phyloP scores from a whole-genome alignment of 1,140 invertebrate genomes.

The Papilio polyxenes region DNA sequence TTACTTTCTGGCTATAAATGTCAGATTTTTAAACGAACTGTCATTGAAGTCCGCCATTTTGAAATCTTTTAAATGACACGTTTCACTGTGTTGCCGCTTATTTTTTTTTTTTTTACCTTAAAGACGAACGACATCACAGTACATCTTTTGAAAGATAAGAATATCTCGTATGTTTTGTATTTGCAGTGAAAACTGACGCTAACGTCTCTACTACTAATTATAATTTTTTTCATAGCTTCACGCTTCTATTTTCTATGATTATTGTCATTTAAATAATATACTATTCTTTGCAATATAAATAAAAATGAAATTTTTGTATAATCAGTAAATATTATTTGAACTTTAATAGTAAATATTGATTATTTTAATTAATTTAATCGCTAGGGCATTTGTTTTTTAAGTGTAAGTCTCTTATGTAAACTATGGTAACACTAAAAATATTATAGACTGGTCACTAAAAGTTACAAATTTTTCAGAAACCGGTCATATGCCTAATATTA shows the following conservation, averaged over 20 bases:
- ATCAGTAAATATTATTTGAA: conserved; percentile 32
- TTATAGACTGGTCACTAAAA: too few relatives aligned
- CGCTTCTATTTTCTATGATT: conserved; percentile 42
- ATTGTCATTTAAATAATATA: conserved; percentile 32
- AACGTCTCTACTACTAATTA: conserved; percentile 41
- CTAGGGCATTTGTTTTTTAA: not conserved
- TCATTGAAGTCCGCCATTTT: not conserved
- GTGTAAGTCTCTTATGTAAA: conserved; percentile 1
- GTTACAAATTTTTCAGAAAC: too few relatives aligned
- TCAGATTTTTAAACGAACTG: not conserved
- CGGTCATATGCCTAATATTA: not conserved
- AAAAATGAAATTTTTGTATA: conserved; percentile 43
- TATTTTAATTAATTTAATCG: not conserved
- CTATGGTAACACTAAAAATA: not conserved
- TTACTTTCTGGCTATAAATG: not conserved
- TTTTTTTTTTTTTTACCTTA: not conserved
- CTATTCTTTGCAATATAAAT: conserved; percentile 26
- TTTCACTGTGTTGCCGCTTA: not conserved
- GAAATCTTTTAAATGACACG: not conserved
- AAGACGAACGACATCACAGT: conserved; percentile 5
- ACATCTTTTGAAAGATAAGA: conserved; percentile 12
- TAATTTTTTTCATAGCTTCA: conserved; percentile 41
- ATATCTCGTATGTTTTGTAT: conserved; percentile 25
- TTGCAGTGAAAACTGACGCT: conserved; percentile 36
- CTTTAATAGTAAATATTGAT: not conserved